A percentile compares a stretch with the other conserved stretches of the same genome.
phyloP scores from a whole-genome alignment of 2,888 invertebrate species.

The Opisthograptis luteolata region DNA sequence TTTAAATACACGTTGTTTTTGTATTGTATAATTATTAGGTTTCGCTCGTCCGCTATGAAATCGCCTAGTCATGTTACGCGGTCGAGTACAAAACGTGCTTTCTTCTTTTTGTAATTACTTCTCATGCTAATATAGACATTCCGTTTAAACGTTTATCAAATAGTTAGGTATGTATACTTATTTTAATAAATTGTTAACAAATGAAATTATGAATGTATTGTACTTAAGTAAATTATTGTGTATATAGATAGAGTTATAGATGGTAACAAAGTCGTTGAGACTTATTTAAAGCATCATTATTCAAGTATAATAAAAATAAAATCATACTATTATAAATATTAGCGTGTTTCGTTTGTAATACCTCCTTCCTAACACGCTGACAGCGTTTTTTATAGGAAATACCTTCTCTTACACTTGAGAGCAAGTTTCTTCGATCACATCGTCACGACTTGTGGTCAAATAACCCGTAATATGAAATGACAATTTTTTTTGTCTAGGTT shows the following conservation, averaged over 20 bases:
- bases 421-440: too few species aligned
- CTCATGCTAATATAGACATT: slow-evolving; percentile 33
- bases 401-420: too few species aligned
- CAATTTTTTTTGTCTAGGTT: background rate
- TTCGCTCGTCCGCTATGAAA: slow-evolving; percentile 66
- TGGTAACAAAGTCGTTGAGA: slow-evolving; percentile 21
- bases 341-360: background rate
- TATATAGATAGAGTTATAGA: slow-evolving; percentile 49
- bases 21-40: slow-evolving; percentile 29
- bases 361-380: background rate
- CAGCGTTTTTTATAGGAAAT: too few species aligned
- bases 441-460: too few species aligned
- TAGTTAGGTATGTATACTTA: slow-evolving; percentile 29
- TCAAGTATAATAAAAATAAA: slow-evolving; percentile 34
- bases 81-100: slow-evolving; percentile 47
- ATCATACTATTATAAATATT: slow-evolving; percentile 18
- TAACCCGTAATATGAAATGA: too few species aligned
- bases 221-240: slow-evolving; percentile 70
- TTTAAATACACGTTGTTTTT: slow-evolving; percentile 29
- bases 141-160: slow-evolving; percentile 31
- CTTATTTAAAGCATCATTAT: slow-evolving; percentile 33
- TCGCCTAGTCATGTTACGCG: slow-evolving; percentile 75
- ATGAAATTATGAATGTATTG: slow-evolving; percentile 49
- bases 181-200: slow-evolving; percentile 47
- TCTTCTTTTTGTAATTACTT: slow-evolving; percentile 27